A percentile compares a stretch with the other conserved stretches of the same genome.
Evolutionary conservation across 2,888 invertebrate genomes (phyloP).

Genomic region (Drosophila fulvimacula): DNA sequence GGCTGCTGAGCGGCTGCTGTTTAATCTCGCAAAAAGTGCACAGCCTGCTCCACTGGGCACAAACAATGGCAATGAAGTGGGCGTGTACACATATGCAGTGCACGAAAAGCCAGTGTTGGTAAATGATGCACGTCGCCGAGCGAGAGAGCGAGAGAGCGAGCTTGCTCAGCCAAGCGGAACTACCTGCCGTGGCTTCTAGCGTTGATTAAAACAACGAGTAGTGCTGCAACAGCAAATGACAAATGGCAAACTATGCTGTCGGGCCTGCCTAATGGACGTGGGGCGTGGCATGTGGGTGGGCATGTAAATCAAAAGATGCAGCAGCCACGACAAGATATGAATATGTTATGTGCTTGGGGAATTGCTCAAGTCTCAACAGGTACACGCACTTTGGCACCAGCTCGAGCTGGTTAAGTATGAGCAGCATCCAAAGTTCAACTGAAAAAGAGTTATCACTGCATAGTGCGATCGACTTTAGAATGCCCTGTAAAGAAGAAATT

Average conservation of each 20-base stretch:
- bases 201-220: constrained; percentile 67
- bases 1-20: constrained; percentile 19
- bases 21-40: constrained; percentile 70
- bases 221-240: constrained; percentile 25
- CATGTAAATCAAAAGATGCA: constrained; percentile 53
- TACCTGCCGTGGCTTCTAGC: constrained; percentile 59
- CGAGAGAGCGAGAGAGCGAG: neutral
- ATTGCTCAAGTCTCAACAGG: constrained; percentile 83
- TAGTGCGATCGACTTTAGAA: constrained; percentile 2
- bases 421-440: constrained; percentile 15
- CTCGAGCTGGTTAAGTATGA: constrained; percentile 16
- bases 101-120: constrained; percentile 58
- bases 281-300: neutral
- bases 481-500: constrained; percentile 8
- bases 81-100: constrained; percentile 24
- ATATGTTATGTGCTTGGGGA: constrained; percentile 83
- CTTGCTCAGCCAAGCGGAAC: constrained; percentile 58
- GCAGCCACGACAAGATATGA: constrained; percentile 72
- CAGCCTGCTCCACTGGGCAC: constrained; percentile 60
- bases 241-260: constrained; percentile 33
- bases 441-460: neutral
- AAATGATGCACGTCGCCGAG: constrained; percentile 44
- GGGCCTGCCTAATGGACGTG: constrained; percentile 4
- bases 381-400: constrained; percentile 80
- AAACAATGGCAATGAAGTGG: constrained; percentile 55